These are phyloP conservation scores for Drosophila bipectinata DNA, from an alignment of 1,140 invertebrate species.

Conservation along the genomic window DNA sequence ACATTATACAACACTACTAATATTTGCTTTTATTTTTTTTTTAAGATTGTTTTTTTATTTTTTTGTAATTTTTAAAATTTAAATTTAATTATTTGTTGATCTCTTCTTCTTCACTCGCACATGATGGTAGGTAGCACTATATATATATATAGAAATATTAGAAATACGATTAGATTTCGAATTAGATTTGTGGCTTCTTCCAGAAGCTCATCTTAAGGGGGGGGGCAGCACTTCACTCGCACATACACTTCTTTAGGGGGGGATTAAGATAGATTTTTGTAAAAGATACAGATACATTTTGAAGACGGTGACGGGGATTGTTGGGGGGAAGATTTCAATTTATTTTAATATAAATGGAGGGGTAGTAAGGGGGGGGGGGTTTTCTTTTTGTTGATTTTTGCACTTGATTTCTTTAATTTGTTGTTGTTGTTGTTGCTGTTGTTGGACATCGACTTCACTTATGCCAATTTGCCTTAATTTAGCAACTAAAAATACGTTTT, in stretches of 20 bases:
- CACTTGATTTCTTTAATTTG: conserved; percentile 20
- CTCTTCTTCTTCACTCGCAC: conserved; percentile 45
- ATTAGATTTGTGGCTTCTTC: conserved; percentile 3
- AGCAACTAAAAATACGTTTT: conserved; percentile 73
- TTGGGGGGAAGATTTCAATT: neutral
- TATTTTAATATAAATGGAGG: neutral
- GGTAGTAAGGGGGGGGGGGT: neutral
- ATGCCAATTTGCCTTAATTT: conserved; percentile 82
- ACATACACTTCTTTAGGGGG: conserved; percentile 1
- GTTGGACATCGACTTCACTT: conserved; percentile 19
- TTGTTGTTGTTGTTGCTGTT: neutral
- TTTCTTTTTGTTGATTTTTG: conserved; percentile 8
- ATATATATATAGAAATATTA: neutral
- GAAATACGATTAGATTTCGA: conserved; percentile 16
- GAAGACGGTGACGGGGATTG: neutral
- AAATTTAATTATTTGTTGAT: conserved; percentile 12
- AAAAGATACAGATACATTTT: conserved; percentile 10
- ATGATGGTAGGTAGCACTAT: conserved; percentile 49
- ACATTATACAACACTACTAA: conserved; percentile 24
- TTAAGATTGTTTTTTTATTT: neutral
- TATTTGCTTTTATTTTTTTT: neutral
- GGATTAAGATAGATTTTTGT: neutral
- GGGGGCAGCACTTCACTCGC: neutral
- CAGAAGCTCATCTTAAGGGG: neutral
- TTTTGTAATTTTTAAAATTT: conserved; percentile 13